Base-by-base conservation (phyloP, 2,113 vertebrate genomes). In the Clupea harengus region DNA sequence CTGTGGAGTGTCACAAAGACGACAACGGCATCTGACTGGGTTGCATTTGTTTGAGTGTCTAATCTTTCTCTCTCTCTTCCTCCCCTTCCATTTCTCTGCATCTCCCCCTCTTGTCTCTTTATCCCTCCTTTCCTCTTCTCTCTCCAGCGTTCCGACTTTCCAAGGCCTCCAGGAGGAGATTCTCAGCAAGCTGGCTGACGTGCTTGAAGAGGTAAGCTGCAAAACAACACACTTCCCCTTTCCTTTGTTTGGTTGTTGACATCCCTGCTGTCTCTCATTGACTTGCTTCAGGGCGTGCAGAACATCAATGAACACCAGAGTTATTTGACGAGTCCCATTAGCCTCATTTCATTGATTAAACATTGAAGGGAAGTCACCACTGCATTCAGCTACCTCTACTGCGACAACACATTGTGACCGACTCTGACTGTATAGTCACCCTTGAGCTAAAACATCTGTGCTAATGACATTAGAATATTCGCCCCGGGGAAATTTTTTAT, bases 151-250 rank as follows among this genome's bases (percentile, higher is more conserved):
- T 90, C 98, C 98, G 6, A 97, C 97, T 85, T 99, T 99, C 95
- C 96, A 99, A 93, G 95, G 92, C 92, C 97, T 99, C 91, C 89
- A 95, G 39, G 97, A 99, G 93, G 98, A 99, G 91, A 98, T 97
- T 32, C 96, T 99, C 83, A 98, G 96, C 90, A 99, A 98, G 91
- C 95, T 99, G 84, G 97, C 97, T 4, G 98, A 99, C 17, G 97
- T 99, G 88, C 96, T 99, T 91, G 98, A 99, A 90, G 98, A 99
- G 97, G 98, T 99, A 84, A 47, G 88, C 6, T 64, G 44, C 54
- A 60, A 22, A 60, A 22, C 22, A 22, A 60, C 54, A 22, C 20
- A 60, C 54, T 32, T 8, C 15, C 25, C 7, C 3, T 28, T 72
- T 25, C 7, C 3, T 28, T 72, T 5, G 6, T 72, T 72, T 72